phyloP scores from a whole-genome alignment of 2,888 invertebrate species.

The Lingula anatina region DNA sequence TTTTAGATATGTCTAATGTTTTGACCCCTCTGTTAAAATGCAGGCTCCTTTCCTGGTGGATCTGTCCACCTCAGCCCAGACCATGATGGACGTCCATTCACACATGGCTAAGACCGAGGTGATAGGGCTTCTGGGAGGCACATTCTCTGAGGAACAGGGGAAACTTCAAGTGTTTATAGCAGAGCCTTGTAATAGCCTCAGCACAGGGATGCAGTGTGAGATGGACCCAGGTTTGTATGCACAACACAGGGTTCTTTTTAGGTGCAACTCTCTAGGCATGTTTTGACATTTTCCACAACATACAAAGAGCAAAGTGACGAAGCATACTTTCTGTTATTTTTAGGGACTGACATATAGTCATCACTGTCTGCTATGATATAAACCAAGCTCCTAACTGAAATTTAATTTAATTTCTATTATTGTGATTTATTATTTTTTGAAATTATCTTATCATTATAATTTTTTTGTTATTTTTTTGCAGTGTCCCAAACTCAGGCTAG shows the following conservation, averaged over 20 bases:
- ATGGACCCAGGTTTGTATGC: slow-evolving; percentile 65
- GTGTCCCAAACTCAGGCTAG: slow-evolving; percentile 64
- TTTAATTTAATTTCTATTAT: too few relatives aligned
- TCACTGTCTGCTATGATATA: too few relatives aligned
- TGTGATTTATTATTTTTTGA: too few relatives aligned
- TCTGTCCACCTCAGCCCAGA: slow-evolving; percentile 60
- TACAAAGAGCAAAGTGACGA: too few relatives aligned
- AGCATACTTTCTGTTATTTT: too few relatives aligned
- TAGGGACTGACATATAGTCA: too few relatives aligned
- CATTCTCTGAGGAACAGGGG: slow-evolving; percentile 45
- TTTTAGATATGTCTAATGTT: too few relatives aligned
- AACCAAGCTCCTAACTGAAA: too few relatives aligned
- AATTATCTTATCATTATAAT: background rate
- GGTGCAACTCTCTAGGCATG: too few relatives aligned
- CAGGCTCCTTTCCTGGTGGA: slow-evolving; percentile 64
- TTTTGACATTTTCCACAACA: too few relatives aligned
- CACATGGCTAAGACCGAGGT: slow-evolving; percentile 68
- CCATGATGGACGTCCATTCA: slow-evolving; percentile 68
- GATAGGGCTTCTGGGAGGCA: slow-evolving; percentile 69
- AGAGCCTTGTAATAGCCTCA: slow-evolving; percentile 63
- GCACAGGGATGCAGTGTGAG: slow-evolving; percentile 67
- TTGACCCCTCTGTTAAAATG: too few relatives aligned
- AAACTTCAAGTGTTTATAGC: slow-evolving; percentile 57
- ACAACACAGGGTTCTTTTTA: too few relatives aligned
- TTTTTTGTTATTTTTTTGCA: slow-evolving; percentile 19